Evolutionary conservation across 2,888 invertebrate genomes (phyloP), one percentile per base, ranked within the genome.

Genomic region (Hemicrepidius hirtus): DNA sequence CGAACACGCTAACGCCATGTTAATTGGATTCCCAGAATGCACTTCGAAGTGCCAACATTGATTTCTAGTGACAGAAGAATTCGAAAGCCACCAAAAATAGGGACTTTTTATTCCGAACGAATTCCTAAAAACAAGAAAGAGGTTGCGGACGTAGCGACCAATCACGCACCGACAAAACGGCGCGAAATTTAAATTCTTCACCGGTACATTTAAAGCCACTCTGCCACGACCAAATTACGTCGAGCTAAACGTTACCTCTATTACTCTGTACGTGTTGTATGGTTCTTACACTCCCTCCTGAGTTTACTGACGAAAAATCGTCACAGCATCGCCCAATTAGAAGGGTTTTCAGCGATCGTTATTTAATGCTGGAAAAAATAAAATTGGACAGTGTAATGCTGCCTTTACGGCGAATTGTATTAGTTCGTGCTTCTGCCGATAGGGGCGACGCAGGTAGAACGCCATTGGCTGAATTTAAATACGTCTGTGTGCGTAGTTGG

Each of bases 61-160:
- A 87, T 87, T 86, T 85, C 85, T 85, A 79, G 85, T 80, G 83
- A 83, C 82, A 82, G 84, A 85, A 85, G 85, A 85, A 85, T 82
- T 73, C 77, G 79, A 83, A 85, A 85, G 84, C 79, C 85, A 84
- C 85, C 78, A 83, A 85, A 85, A 85, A 84, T 84, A 83, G 85
- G 83, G 84, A 81, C 80, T 84, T 85, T 85, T 85, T 84, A 72
- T 72, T 64, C 21, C 18, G 1, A 28, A 21, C 44, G 37, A 68
- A 57, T 35, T 32, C 35, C 68, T 73, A 65, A 69, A 73, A 66
- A 65, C 46, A 46, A 28, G 24, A 68, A 62, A 60, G n/a, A n/a
- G 53, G 16, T 44, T 60, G 9, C 6, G 44, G 10, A 24, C 7
- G 6, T 1, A 2, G 12, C 41, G 13, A 13, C 66, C 66, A 66